These are phyloP conservation scores for Meda fulgida DNA, from an alignment of 2,797 vertebrate genomes.

Conservation along the genomic window DNA sequence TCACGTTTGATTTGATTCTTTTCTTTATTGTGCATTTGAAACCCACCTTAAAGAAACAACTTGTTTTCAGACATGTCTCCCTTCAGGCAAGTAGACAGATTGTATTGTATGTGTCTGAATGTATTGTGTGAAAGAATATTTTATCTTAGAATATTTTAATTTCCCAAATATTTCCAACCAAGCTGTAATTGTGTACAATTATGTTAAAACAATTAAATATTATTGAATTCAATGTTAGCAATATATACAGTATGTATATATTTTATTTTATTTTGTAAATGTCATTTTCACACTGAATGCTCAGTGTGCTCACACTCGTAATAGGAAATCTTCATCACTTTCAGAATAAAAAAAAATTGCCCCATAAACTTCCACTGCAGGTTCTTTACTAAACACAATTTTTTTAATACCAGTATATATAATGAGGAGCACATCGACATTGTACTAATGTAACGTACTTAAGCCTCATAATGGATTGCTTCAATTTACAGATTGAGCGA, in stretches of 20 bases:
- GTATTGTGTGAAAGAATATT: too few species aligned
- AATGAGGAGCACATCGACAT: background rate
- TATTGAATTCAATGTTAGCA: background rate
- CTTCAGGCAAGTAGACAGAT: constrained; percentile 5
- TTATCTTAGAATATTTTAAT: background rate
- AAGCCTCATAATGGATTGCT: constrained; percentile 15
- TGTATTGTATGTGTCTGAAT: background rate
- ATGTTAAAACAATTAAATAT: background rate
- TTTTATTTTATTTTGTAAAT: background rate
- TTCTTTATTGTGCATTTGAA: constrained; percentile 9
- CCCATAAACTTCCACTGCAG: background rate
- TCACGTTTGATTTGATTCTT: background rate
- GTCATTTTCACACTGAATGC: background rate
- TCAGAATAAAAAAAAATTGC: background rate
- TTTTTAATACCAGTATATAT: too few species aligned
- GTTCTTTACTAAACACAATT: too few species aligned
- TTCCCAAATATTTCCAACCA: background rate
- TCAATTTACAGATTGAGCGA: constrained; percentile 16
- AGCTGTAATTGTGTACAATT: background rate
- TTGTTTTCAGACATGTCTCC: background rate
- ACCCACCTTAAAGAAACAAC: background rate
- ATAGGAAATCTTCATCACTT: background rate
- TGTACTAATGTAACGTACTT: background rate
- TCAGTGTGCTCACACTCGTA: too few species aligned
- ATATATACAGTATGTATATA: too few species aligned